Evolutionary conservation across 2,113 vertebrate species (phyloP).

Genomic region (Macaca mulatta): DNA sequence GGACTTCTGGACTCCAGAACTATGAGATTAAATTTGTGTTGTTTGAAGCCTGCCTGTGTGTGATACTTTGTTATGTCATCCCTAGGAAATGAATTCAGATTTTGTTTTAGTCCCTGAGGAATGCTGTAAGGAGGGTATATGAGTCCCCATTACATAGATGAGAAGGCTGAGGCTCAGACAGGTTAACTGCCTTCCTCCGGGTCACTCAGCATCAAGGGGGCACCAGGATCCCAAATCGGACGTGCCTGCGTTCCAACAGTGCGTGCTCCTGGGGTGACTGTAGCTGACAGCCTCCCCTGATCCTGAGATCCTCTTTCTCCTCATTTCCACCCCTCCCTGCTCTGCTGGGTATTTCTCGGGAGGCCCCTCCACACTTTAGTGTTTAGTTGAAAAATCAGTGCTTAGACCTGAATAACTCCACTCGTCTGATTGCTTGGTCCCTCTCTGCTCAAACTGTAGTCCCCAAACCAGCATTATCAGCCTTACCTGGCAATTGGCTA

Average conservation of each 20-base stretch:
- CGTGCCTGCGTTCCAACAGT: background rate
- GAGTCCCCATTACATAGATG: background rate
- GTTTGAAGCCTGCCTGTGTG: background rate
- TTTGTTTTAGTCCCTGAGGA: background rate
- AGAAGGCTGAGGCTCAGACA: background rate
- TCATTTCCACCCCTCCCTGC: fast-evolving
- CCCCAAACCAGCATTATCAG: no score
- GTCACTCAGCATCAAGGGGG: background rate
- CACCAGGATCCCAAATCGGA: background rate
- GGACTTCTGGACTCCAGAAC: background rate
- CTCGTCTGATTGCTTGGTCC: background rate
- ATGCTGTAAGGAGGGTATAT: background rate
- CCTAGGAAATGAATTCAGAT: background rate
- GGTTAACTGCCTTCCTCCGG: background rate
- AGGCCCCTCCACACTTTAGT: background rate
- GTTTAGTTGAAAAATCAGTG: background rate
- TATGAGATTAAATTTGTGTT: background rate
- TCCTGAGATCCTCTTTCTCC: background rate
- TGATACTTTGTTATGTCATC: background rate
- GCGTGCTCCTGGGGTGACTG: background rate
- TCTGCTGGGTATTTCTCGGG: background rate
- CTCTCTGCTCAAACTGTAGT: fast-evolving
- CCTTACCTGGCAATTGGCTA: background rate
- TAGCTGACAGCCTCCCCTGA: no score
- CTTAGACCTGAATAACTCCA: background rate